Conservation (phyloP, 1,140 invertebrate genomes). For the Lycorma delicatula region DNA sequence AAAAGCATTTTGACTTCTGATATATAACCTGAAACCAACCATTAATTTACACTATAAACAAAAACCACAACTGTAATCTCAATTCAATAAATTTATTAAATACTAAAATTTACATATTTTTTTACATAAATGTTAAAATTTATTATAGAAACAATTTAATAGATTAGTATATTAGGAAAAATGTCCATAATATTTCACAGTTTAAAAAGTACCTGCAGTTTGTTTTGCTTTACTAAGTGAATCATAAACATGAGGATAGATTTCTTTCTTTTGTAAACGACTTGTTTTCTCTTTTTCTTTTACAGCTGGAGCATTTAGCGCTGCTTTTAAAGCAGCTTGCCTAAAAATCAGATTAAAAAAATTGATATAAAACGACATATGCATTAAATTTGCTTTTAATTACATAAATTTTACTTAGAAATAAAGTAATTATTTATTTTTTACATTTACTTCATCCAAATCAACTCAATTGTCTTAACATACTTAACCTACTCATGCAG, state of each 20-base stretch:
- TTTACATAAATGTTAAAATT: constrained; percentile 7
- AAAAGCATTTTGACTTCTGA: constrained; percentile 69
- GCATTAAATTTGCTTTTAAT: too few species aligned
- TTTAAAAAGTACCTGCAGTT: constrained; percentile 42
- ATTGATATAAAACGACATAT: too few species aligned
- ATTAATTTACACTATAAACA: constrained; percentile 13
- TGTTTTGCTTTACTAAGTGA: constrained; percentile 57
- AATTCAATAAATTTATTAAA: constrained; percentile 1
- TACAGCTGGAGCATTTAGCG: constrained; percentile 19
- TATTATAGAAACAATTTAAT: background rate
- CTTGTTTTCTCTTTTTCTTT: constrained; percentile 32
- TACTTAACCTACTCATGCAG: too few species aligned
- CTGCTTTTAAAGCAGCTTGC: constrained; percentile 38
- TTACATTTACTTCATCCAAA: too few species aligned
- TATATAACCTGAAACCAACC: constrained; percentile 53
- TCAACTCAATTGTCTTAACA: too few species aligned
- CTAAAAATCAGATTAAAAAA: too few species aligned
- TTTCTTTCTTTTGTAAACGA: constrained; percentile 42
- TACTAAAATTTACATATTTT: constrained; percentile 3
- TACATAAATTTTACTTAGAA: too few species aligned
- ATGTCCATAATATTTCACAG: background rate
- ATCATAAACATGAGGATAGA: constrained; percentile 82
- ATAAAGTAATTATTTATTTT: too few species aligned
- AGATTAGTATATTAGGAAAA: background rate
- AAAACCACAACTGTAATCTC: background rate